phyloP scores from a whole-genome alignment of 2,888 invertebrate genomes.

The Apamea sordens region DNA sequence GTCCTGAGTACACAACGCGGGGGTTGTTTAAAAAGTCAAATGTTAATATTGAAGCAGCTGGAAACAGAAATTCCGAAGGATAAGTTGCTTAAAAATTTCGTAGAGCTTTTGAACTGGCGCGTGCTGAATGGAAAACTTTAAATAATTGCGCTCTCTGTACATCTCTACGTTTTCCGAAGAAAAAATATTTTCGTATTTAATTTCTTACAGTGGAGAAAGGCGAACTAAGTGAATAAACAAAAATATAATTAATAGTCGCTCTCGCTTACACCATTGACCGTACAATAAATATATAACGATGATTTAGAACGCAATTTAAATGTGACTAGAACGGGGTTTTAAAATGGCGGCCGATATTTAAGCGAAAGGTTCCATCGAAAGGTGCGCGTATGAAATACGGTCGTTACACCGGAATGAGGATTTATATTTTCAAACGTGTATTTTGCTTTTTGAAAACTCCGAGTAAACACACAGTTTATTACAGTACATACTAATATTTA shows the following conservation, averaged over 20 bases:
- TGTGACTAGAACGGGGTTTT: slow-evolving; percentile 31
- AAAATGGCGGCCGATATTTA: slow-evolving; percentile 39
- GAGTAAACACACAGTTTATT: not conserved
- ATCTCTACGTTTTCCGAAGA: not conserved
- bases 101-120: slow-evolving; percentile 6
- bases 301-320: slow-evolving; percentile 49
- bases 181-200: not conserved
- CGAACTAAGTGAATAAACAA: not conserved
- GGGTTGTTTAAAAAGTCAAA: slow-evolving; percentile 42
- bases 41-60: slow-evolving; percentile 36
- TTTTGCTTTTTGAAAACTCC: not conserved
- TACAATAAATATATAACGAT: slow-evolving; percentile 36
- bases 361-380: slow-evolving; percentile 23
- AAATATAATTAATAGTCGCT: not conserved
- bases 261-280: slow-evolving; percentile 4
- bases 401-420: slow-evolving; percentile 11
- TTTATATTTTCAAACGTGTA: slow-evolving; percentile 17
- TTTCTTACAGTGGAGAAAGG: not conserved
- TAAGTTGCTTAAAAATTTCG: slow-evolving; percentile 26
- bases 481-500: not conserved
- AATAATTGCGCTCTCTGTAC: slow-evolving; percentile 10
- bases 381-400: slow-evolving; percentile 22
- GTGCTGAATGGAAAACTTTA: slow-evolving; percentile 13
- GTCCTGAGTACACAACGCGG: slow-evolving; percentile 45
- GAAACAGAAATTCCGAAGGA: slow-evolving; percentile 6